Conservation (phyloP, 2,113 vertebrate genomes). For the Pundamilia nyererei region DNA sequence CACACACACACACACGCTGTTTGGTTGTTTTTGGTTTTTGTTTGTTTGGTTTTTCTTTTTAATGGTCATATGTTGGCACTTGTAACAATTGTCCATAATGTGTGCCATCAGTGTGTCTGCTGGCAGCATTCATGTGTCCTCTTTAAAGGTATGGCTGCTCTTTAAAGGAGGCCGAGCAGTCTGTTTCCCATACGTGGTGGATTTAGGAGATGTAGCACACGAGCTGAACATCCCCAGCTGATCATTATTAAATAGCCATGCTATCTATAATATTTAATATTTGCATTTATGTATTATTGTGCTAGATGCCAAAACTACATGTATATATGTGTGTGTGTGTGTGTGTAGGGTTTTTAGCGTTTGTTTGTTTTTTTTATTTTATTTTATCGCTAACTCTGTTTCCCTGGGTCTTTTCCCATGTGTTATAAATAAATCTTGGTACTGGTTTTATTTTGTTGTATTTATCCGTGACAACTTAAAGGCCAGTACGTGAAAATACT, state of each 20-base stretch:
- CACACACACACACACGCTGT: rapidly evolving
- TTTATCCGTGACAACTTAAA: neutral
- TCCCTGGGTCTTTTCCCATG: rapidly evolving
- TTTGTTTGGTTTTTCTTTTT: neutral
- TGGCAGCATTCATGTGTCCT: neutral
- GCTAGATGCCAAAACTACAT: neutral
- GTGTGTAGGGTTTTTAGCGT: neutral
- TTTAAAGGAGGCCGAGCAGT: neutral
- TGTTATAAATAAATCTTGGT: neutral
- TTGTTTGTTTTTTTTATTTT: neutral
- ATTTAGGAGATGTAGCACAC: neutral
- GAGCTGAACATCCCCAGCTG: neutral
- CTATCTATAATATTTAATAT: neutral
- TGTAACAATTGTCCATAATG: neutral
- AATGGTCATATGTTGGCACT: neutral
- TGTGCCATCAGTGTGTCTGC: neutral
- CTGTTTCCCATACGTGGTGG: rapidly evolving
- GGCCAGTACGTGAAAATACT: neutral
- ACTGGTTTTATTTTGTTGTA: neutral
- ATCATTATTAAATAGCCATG: rapidly evolving
- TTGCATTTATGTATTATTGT: neutral
- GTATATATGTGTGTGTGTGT: neutral
- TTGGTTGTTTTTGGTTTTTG: rapidly evolving
- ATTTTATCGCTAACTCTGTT: neutral
- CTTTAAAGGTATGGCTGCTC: neutral